Conservation (phyloP, 2,113 vertebrate genomes). For the Ahaetulla prasina region DNA sequence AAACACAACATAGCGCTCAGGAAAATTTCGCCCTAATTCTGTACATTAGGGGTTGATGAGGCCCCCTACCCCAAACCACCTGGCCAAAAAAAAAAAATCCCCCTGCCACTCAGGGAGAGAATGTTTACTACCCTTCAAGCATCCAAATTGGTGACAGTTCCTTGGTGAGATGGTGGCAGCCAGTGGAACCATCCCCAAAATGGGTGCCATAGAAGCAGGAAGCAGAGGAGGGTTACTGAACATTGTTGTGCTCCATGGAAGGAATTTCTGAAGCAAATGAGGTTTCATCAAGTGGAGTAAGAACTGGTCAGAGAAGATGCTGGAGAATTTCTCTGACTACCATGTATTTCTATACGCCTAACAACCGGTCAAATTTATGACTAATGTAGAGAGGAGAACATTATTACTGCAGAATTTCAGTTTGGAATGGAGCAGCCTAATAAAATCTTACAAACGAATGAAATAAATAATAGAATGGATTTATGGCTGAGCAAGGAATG, state of each 20-base stretch:
- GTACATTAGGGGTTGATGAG: neutral
- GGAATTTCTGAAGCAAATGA: neutral
- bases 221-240: neutral
- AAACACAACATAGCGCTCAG: neutral
- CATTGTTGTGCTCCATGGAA: neutral
- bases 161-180: neutral
- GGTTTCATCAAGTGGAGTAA: neutral
- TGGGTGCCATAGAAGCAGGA: neutral
- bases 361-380: neutral
- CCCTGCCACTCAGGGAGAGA: neutral
- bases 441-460: neutral
- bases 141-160: neutral
- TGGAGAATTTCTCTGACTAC: neutral
- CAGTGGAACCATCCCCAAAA: neutral
- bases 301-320: neutral
- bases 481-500: neutral
- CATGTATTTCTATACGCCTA: neutral
- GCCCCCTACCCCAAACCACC: neutral
- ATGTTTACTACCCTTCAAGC: neutral
- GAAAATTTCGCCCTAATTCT: neutral
- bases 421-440: neutral
- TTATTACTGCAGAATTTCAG: neutral
- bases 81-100: too few species aligned
- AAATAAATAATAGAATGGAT: neutral
- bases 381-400: neutral